Evolutionary conservation across 2,113 vertebrate genomes (phyloP), one percentile per base, ranked within the genome.

Genomic region (Sylvicapra grimmia): DNA sequence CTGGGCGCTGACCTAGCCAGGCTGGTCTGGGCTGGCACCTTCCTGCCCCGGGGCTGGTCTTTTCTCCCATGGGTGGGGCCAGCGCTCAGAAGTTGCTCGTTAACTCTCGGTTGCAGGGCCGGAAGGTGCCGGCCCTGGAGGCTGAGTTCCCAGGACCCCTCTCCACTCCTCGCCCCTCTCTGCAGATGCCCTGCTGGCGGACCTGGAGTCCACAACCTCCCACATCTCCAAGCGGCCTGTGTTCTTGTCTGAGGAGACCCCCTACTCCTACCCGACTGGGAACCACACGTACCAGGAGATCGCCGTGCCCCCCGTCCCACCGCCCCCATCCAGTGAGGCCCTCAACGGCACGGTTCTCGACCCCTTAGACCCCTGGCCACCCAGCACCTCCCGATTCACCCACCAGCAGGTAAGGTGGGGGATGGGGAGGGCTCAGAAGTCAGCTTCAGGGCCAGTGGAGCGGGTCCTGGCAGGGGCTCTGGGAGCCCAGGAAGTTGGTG

Each of bases 171-270:
- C 0, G 2, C 33, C 36, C 77, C 49, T 94, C 93, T 89, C 44
- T 91, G 23, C 98, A 99, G 99, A 99, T 47, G 99, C 99, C 2
- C 98, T 99, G 94, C 98, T 99, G 96, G 99, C 99, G 4, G 99
- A 99, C 98, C 98, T 99, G 98, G 99, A 99, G 98, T 99, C 99
- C 1, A 99, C 99, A 88, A 99, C 99, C 33, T 99, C 99, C 1
- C 99, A 99, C 96, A 99, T 99, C 98, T 99, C 99, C 98, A 99
- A 99, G 90, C 98, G 99, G 19, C 99, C 99, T 0, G 99, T 99
- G 77, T 99, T 99, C 97, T 96, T 99, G 83, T 96, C 99, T 0
- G 99, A 99, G 21, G 99, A 99, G 97, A 99, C 99, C 0, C 99
- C 99, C 10, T 99, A 99, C 98, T 99, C 99, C 8, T 99, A 99